phyloP scores from a whole-genome alignment of 2,888 invertebrate genomes.

The Ecdyonurus torrentis region DNA sequence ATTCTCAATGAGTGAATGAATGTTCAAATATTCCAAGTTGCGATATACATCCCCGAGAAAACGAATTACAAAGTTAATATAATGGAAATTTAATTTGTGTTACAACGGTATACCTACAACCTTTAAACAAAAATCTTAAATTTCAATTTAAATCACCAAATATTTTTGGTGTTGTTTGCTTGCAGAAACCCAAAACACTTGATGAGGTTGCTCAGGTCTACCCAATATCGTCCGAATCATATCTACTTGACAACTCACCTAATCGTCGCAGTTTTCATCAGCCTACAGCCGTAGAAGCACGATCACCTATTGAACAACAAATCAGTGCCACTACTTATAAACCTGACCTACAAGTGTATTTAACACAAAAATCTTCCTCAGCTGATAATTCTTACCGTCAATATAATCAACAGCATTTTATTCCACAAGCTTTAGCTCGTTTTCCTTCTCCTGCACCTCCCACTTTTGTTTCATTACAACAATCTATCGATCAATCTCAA shows the following conservation, averaged over 20 bases:
- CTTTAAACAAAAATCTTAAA: too few species aligned
- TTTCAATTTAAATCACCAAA: background rate
- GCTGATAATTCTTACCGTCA: background rate
- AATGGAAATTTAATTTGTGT: too few species aligned
- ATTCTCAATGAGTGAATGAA: too few species aligned
- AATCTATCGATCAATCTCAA: background rate
- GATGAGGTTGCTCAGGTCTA: background rate
- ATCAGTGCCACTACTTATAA: background rate
- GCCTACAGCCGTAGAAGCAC: background rate
- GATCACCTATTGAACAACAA: background rate
- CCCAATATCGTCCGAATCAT: background rate
- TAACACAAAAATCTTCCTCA: background rate
- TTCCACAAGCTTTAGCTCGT: background rate
- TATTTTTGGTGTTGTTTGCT: background rate
- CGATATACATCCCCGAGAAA: too few species aligned
- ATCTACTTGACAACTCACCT: background rate
- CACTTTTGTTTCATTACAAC: background rate
- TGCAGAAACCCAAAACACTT: constrained; percentile 2
- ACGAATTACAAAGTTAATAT: too few species aligned
- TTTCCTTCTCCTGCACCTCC: background rate
- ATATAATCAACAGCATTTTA: background rate
- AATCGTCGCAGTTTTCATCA: background rate
- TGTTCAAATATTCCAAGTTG: too few species aligned
- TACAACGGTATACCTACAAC: too few species aligned
- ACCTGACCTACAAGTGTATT: background rate